Evolutionary conservation across 2,797 vertebrate genomes (phyloP).

Genomic region (Scomberomorus guttatus): DNA sequence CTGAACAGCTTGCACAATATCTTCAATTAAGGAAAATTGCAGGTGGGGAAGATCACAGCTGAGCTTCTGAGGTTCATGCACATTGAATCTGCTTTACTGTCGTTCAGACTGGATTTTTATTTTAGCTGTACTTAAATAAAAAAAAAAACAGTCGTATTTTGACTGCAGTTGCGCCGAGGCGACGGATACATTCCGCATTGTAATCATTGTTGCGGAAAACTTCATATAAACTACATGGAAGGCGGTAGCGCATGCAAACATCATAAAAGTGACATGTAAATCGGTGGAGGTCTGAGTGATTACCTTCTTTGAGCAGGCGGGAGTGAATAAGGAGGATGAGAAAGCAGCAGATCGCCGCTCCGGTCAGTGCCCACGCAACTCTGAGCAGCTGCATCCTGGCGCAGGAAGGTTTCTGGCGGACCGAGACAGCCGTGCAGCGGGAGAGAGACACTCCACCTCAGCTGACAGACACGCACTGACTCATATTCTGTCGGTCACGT

Average conservation of each 20-base stretch:
- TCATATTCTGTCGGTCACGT: conserved; percentile 64
- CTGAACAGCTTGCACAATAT: conserved; percentile 6
- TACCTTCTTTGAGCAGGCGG: conserved; percentile 98
- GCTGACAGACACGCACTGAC: conserved; percentile 72
- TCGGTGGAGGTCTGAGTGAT: conserved; percentile 51
- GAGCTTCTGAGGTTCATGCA: neutral
- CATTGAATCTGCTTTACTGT: neutral
- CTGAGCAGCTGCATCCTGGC: conserved; percentile 97
- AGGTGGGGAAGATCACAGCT: conserved; percentile 1
- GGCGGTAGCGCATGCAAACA: neutral
- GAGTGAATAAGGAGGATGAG: conserved; percentile 95
- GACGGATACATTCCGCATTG: neutral
- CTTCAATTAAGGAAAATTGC: neutral
- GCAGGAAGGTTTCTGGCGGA: conserved; percentile 64
- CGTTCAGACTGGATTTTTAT: neutral
- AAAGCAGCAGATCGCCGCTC: conserved; percentile 97
- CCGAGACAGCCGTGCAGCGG: conserved; percentile 62
- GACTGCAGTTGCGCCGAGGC: conserved; percentile 3
- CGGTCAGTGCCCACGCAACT: conserved; percentile 97
- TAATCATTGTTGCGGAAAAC: conserved; percentile 39
- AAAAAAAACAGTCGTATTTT: neutral
- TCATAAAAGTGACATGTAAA: neutral
- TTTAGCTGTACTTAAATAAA: neutral
- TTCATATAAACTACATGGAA: conserved; percentile 32
- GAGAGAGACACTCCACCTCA: conserved; percentile 67